These are phyloP conservation scores for Oscheius onirici DNA, from an alignment of 2,888 invertebrate species.

Conservation along the genomic window DNA sequence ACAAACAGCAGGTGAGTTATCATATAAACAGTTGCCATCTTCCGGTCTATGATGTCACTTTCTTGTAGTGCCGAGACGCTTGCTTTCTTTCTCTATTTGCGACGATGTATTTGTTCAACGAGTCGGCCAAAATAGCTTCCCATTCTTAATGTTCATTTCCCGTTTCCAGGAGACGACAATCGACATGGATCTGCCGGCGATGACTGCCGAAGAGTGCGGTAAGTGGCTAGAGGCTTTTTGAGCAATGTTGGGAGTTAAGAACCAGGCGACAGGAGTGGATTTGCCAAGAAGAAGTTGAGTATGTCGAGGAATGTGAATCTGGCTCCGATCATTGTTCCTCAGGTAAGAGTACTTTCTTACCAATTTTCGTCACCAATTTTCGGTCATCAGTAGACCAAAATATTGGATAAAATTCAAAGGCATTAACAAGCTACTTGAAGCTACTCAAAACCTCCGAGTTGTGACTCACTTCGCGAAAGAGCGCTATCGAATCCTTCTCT, in stretches of 20 bases:
- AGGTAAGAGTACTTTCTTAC: neutral
- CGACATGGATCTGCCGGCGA: conserved; percentile 5
- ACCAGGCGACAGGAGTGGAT: neutral
- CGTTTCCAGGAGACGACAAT: conserved; percentile 18
- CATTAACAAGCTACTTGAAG: too few species aligned
- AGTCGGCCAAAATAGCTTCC: conserved; percentile 10
- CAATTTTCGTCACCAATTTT: too few species aligned
- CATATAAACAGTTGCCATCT: too few species aligned
- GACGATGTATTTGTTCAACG: neutral
- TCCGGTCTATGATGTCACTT: neutral
- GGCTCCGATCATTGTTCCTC: conserved; percentile 4
- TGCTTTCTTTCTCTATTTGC: neutral
- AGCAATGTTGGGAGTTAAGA: neutral
- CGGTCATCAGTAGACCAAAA: too few species aligned
- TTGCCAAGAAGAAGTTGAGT: conserved; percentile 18
- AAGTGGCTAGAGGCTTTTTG: neutral
- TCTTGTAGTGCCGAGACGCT: neutral
- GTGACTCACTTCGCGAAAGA: too few species aligned
- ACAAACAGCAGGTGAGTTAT: neutral
- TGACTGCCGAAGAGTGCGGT: neutral
- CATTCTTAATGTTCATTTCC: conserved; percentile 12
- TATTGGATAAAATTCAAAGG: too few species aligned
- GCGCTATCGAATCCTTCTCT: too few species aligned
- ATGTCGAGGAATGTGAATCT: conserved; percentile 17
- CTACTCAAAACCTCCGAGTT: too few species aligned